Evolutionary conservation across 2,797 vertebrate species (phyloP).

Genomic region (Gorsachius magnificus): DNA sequence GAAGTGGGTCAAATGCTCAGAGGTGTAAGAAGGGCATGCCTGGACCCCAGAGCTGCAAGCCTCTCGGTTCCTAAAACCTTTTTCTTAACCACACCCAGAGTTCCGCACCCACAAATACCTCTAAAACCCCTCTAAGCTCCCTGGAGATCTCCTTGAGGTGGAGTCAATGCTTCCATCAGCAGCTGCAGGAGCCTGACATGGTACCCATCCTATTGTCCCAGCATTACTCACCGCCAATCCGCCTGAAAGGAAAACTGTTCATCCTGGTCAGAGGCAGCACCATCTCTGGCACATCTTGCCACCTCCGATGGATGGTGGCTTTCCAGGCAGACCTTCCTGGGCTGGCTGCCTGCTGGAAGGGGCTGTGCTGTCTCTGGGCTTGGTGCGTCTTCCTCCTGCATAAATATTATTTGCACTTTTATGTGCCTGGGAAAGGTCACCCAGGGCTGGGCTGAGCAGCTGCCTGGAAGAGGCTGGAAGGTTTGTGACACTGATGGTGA

Average conservation of each 20-base stretch:
- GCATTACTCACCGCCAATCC: neutral
- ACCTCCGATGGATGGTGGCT: neutral
- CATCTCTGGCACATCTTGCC: neutral
- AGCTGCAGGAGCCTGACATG: neutral
- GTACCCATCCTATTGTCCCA: neutral
- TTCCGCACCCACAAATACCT: neutral
- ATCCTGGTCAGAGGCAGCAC: neutral
- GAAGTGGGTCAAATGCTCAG: neutral
- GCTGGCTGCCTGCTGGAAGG: neutral
- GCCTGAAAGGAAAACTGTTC: slow-evolving; percentile 3
- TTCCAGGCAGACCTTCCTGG: neutral
- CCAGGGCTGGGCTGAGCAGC: neutral
- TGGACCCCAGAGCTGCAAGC: neutral
- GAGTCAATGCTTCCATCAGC: neutral
- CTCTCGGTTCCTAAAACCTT: neutral
- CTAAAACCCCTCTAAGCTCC: neutral
- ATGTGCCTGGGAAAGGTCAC: neutral
- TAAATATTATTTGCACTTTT: neutral
- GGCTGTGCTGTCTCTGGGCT: neutral
- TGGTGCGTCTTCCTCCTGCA: neutral
- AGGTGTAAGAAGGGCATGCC: neutral
- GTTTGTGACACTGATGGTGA: neutral
- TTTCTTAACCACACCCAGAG: neutral
- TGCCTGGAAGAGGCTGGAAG: neutral
- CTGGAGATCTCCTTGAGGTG: neutral